A percentile compares a stretch with the other conserved stretches of the same genome.
Conservation (phyloP, 2,113 vertebrate species). For the Chaetops frenatus region DNA sequence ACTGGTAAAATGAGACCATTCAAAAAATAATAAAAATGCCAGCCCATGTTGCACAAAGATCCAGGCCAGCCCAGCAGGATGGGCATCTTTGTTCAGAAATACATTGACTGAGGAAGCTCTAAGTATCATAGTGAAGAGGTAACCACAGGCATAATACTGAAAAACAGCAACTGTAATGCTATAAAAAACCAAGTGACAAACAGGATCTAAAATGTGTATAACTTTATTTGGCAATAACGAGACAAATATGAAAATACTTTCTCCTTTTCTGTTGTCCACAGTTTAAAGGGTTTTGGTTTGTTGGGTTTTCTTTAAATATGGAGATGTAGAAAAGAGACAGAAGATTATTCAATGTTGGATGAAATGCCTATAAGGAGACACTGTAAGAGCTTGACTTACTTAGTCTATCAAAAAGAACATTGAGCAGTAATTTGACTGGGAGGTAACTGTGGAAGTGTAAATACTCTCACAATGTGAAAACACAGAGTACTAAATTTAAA, state of each 20-base stretch:
- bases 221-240: not conserved
- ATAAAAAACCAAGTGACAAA: not conserved
- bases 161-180: not conserved
- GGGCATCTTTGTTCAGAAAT: not conserved
- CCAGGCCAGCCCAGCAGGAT: not conserved
- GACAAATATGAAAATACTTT: not conserved
- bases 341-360: not conserved
- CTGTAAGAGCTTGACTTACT: not conserved
- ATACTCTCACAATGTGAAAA: not conserved
- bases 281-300: not conserved
- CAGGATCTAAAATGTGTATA: not conserved
- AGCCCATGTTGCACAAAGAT: not conserved
- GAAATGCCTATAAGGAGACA: not conserved
- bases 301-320: not conserved
- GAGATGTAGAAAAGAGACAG: not conserved
- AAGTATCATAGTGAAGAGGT: not conserved
- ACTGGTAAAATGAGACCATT: not conserved
- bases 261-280: not conserved
- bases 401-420: not conserved
- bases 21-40: not conserved
- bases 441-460: not conserved
- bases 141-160: not conserved
- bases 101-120: not conserved
- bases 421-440: not conserved
- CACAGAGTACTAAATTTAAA: conserved; percentile 10